Evolutionary conservation across 2,797 vertebrate genomes (phyloP).

Genomic region (Hephaestus fuliginosus): DNA sequence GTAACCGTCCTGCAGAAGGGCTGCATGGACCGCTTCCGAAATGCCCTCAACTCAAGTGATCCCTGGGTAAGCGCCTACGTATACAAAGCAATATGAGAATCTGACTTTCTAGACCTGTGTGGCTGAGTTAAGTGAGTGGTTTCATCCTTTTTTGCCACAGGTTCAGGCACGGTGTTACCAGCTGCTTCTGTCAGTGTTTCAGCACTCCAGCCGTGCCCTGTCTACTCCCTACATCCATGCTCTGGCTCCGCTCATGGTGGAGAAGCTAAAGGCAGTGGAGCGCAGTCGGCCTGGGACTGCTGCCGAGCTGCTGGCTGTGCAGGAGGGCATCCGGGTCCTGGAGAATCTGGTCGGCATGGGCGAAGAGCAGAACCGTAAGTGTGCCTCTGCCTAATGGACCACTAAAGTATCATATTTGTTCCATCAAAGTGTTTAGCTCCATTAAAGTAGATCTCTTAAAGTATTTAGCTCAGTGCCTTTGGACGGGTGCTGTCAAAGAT

Average conservation of each 20-base stretch:
- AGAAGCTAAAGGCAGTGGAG: constrained; percentile 96
- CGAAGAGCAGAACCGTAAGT: constrained; percentile 97
- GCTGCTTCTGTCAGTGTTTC: constrained; percentile 96
- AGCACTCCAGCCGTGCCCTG: constrained; percentile 93
- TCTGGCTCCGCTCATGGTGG: constrained; percentile 94
- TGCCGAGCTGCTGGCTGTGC: constrained; percentile 93
- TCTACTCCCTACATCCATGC: constrained; percentile 97
- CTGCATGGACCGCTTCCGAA: constrained; percentile 94
- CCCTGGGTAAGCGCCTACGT: constrained; percentile 87
- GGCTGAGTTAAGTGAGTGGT: constrained; percentile 3
- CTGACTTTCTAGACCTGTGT: constrained; percentile 2
- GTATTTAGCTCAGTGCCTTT: constrained; percentile 47
- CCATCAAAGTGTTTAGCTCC: constrained; percentile 44
- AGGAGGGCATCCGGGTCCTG: constrained; percentile 96
- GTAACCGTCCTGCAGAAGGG: constrained; percentile 94
- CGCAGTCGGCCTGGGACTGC: constrained; percentile 86
- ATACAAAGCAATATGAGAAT: not conserved
- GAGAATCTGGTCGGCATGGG: constrained; percentile 95
- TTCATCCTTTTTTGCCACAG: constrained; percentile 74
- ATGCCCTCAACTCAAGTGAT: constrained; percentile 93
- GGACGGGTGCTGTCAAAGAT: constrained; percentile 33
- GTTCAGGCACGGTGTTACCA: constrained; percentile 97
- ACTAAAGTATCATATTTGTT: constrained; percentile 36
- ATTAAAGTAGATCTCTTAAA: constrained; percentile 46
- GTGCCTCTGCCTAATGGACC: constrained; percentile 39